phyloP scores from a whole-genome alignment of 2,113 vertebrate species.

The Takifugu bimaculatus region DNA sequence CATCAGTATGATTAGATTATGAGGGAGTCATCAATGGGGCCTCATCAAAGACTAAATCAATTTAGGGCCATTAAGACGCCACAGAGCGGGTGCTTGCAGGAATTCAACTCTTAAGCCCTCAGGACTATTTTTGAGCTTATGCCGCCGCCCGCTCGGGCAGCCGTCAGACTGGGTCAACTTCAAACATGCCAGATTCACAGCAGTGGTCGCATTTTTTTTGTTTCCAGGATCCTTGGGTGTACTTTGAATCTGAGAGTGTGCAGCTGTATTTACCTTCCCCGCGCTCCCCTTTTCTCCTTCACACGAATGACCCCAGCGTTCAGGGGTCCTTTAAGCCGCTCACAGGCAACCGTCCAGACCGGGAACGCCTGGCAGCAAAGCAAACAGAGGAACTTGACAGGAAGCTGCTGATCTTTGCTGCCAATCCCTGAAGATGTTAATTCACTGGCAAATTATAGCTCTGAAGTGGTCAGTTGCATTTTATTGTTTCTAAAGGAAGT shows the following conservation, averaged over 20 bases:
- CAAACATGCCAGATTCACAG: constrained; percentile 9
- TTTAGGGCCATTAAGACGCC: background rate
- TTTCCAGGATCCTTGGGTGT: constrained; percentile 42
- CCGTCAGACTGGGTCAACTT: constrained; percentile 8
- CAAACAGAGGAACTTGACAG: constrained; percentile 29
- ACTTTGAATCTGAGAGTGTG: constrained; percentile 44
- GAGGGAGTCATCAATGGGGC: constrained; percentile 35
- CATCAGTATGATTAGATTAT: constrained; percentile 43
- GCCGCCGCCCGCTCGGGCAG: background rate
- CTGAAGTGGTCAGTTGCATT: too few species aligned
- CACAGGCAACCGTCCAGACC: constrained; percentile 38
- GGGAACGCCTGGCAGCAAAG: constrained; percentile 41
- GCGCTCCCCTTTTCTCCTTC: constrained; percentile 23
- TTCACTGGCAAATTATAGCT: too few species aligned
- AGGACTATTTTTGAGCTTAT: constrained; percentile 8
- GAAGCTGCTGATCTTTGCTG: too few species aligned
- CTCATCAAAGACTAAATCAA: constrained; percentile 27
- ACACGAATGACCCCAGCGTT: constrained; percentile 27
- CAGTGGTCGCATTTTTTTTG: constrained; percentile 32
- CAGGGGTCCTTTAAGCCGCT: constrained; percentile 34
- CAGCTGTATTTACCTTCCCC: constrained; percentile 50
- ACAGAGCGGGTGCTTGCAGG: background rate
- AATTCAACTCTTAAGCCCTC: too few species aligned
- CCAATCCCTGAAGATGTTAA: too few species aligned
- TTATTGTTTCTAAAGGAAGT: too few species aligned